phyloP scores from a whole-genome alignment of 2,113 vertebrate genomes.

The Petrocephalus zakoni region DNA sequence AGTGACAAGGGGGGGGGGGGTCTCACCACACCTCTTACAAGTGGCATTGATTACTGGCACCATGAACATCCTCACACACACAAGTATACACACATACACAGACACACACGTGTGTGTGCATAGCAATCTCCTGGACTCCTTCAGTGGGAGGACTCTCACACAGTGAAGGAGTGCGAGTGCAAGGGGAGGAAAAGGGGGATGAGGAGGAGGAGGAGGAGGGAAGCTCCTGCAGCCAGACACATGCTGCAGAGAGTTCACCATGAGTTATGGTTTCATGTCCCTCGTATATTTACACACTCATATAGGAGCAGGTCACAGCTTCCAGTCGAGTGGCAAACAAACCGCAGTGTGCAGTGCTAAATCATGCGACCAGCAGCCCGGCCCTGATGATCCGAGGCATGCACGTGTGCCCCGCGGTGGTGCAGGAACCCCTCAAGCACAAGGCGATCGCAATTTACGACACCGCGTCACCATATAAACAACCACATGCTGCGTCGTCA shows the following conservation, averaged over 20 bases:
- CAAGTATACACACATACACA: background rate
- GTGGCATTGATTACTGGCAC: conserved; percentile 1
- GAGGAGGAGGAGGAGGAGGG: background rate
- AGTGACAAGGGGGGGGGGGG: too few species aligned
- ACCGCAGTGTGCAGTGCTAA: background rate
- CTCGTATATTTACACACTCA: conserved; percentile 25
- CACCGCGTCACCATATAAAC: conserved; percentile 61
- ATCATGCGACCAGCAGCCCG: background rate
- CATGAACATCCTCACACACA: background rate
- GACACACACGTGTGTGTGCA: background rate
- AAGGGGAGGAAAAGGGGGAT: background rate
- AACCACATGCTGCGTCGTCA: conserved; percentile 49
- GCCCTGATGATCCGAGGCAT: conserved; percentile 71
- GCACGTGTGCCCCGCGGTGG: conserved; percentile 63
- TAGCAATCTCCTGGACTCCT: background rate
- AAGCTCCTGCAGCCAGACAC: conserved; percentile 9
- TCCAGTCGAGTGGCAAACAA: conserved; percentile 44
- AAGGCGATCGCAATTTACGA: conserved; percentile 33
- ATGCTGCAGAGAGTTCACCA: conserved; percentile 29
- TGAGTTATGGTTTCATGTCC: conserved; percentile 32
- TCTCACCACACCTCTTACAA: background rate
- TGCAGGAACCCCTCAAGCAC: conserved; percentile 54
- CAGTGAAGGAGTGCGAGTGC: background rate
- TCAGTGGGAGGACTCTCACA: background rate
- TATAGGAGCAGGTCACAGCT: conserved; percentile 40